These are phyloP conservation scores for Plagiodera versicolora DNA, from an alignment of 2,888 invertebrate species.

Conservation along the genomic window DNA sequence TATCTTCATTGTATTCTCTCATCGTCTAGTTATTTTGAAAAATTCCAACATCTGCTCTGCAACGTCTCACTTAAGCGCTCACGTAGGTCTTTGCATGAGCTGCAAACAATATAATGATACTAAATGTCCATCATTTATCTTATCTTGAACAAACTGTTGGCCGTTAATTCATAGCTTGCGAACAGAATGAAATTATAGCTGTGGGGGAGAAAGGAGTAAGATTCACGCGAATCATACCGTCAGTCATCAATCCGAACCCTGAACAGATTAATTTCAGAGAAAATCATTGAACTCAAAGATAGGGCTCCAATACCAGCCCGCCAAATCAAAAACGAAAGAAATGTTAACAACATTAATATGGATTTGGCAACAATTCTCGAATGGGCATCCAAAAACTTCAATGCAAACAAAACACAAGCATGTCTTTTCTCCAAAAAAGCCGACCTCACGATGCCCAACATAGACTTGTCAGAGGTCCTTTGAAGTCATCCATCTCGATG, in stretches of 20 bases:
- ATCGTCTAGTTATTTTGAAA: background rate
- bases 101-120: slow-evolving; percentile 40
- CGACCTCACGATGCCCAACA: too few species aligned
- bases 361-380: too few species aligned
- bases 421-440: too few species aligned
- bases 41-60: slow-evolving; percentile 25
- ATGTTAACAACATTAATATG: too few species aligned
- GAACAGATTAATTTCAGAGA: background rate
- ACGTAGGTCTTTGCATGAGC: slow-evolving; percentile 32
- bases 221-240: background rate
- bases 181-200: background rate
- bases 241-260: background rate
- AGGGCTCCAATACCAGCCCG: too few species aligned
- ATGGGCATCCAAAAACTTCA: too few species aligned
- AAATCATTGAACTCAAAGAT: too few species aligned
- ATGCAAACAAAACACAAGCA: too few species aligned
- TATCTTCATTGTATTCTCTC: too few species aligned
- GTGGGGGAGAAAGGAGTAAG: background rate
- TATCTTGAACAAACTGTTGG: slow-evolving; percentile 42
- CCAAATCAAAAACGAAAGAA: too few species aligned
- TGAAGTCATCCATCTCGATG: too few species aligned
- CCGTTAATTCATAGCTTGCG: slow-evolving; percentile 30
- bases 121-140: slow-evolving; percentile 45
- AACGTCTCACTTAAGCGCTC: slow-evolving; percentile 33
- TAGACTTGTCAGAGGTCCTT: too few species aligned